A percentile compares a stretch with the other conserved stretches of the same genome.
Evolutionary conservation across 2,113 vertebrate species (phyloP).

Genomic region (Menidia beryllina): DNA sequence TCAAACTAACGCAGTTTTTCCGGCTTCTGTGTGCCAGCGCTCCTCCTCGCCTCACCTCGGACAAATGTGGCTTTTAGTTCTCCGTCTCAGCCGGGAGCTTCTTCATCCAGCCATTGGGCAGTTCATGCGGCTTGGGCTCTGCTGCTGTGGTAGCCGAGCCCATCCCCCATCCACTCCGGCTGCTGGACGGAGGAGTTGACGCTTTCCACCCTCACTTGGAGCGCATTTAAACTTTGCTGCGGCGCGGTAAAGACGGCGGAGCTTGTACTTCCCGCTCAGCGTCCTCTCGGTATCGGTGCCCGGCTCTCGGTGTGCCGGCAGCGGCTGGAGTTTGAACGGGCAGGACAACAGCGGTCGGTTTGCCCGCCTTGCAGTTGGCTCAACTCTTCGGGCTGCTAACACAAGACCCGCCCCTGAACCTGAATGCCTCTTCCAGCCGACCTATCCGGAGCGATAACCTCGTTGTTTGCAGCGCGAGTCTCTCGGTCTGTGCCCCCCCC

Average conservation of each 20-base stretch:
- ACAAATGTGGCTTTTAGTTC: slow-evolving; percentile 41
- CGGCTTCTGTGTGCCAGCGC: not conserved
- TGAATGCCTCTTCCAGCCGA: slow-evolving; percentile 41
- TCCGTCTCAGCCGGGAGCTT: slow-evolving; percentile 59
- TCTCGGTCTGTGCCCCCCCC: slow-evolving; percentile 10
- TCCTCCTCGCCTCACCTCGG: slow-evolving; percentile 55
- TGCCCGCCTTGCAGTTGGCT: slow-evolving; percentile 68
- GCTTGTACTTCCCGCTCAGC: slow-evolving; percentile 15
- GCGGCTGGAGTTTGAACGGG: slow-evolving; percentile 52
- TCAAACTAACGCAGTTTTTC: slow-evolving; percentile 6
- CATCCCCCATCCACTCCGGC: slow-evolving; percentile 72
- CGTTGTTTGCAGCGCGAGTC: slow-evolving; percentile 20
- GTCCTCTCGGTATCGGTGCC: slow-evolving; percentile 26
- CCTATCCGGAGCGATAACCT: slow-evolving; percentile 57
- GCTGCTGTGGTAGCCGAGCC: slow-evolving; percentile 59
- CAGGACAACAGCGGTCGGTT: slow-evolving; percentile 56
- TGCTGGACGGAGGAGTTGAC: slow-evolving; percentile 53
- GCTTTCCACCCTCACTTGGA: slow-evolving; percentile 50
- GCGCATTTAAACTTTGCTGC: slow-evolving; percentile 10
- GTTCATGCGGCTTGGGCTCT: slow-evolving; percentile 68
- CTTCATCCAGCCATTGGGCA: slow-evolving; percentile 69
- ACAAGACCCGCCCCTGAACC: slow-evolving; percentile 64
- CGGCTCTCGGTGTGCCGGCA: slow-evolving; percentile 10
- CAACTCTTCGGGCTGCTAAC: slow-evolving; percentile 34
- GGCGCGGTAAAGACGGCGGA: not conserved